Base-by-base conservation (phyloP, 2,888 invertebrate genomes). In the Eremobia ochroleuca region DNA sequence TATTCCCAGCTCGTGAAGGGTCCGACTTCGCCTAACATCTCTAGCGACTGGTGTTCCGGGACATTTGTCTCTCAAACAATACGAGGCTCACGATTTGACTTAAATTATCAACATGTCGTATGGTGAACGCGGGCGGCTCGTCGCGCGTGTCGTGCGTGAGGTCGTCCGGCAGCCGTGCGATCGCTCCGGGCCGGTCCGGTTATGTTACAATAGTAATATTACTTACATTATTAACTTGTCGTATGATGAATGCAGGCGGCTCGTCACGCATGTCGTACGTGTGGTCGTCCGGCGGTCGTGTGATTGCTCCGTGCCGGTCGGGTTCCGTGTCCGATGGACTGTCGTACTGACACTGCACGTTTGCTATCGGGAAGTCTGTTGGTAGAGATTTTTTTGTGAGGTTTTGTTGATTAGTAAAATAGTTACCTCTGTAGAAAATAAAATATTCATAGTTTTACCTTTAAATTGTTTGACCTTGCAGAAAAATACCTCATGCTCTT, bases 271-370 rank as follows among this genome's bases (percentile, higher is more conserved):
- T 91, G 86, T 96, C 96, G 90, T 97, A 96, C 11, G 93, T 97
- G 92, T 97, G 97, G 90, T 97, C 97, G 58, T 92, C 92, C 21
- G 89, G 79, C 69, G 86, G 91, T 75, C 62, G 88, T 76, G 80
- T 77, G 81, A 82, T 85, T 76, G 89, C 77, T 93, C 96, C 81
- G 72, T 81, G 52, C 73, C 76, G 82, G 40, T 93, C 94, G 28
- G 80, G 75, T 76, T 95, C 95, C 28, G 92, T 89, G 82, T 96
- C 95, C 0, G 94, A 94, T 3, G 93, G 89, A 77, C 96, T 94
- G 92, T 97, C 97, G 91, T 97, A 97, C 86, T 97, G 97, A 86
- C 97, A 97, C 83, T 97, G 97, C 73, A 97, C 97, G 92, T 97
- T 97, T 40, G 97, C 97, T 88, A 97, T 97, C 66, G 97, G 97